Conservation (phyloP, 2,888 invertebrate species). For the Dasypolia templi region DNA sequence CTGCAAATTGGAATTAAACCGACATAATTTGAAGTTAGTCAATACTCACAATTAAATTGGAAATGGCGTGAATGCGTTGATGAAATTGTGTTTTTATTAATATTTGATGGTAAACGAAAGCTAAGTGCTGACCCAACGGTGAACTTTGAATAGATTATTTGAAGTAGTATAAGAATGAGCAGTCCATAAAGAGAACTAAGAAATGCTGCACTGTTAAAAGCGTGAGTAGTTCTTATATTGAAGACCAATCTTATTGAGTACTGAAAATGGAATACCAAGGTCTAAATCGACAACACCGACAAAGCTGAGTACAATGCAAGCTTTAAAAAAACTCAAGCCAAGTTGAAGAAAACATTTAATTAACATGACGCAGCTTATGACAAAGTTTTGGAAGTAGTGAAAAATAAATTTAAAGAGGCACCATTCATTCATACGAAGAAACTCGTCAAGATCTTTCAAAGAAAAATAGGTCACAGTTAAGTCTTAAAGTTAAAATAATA, state of each 20-base stretch:
- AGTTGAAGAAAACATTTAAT: neutral
- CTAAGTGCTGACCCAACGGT: neutral
- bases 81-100: constrained; percentile 5
- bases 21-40: constrained; percentile 10
- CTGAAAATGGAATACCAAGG: constrained; percentile 1
- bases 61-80: neutral
- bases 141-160: neutral
- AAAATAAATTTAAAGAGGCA: neutral
- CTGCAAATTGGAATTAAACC: constrained; percentile 34
- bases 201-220: neutral
- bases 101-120: neutral
- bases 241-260: neutral
- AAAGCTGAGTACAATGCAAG: neutral
- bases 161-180: neutral
- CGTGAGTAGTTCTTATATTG: neutral
- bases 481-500: constrained; percentile 37
- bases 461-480: constrained; percentile 52
- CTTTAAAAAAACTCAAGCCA: neutral
- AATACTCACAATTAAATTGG: constrained; percentile 22
- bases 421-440: constrained; percentile 14
- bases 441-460: constrained; percentile 19
- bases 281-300: neutral
- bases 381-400: constrained; percentile 5
- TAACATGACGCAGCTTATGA: neutral
- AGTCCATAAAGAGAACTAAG: neutral